Percentiles rank a stretch among this genome's conserved stretches.
Conservation (phyloP, 1,140 invertebrate genomes). For the Odontomachus brunneus region DNA sequence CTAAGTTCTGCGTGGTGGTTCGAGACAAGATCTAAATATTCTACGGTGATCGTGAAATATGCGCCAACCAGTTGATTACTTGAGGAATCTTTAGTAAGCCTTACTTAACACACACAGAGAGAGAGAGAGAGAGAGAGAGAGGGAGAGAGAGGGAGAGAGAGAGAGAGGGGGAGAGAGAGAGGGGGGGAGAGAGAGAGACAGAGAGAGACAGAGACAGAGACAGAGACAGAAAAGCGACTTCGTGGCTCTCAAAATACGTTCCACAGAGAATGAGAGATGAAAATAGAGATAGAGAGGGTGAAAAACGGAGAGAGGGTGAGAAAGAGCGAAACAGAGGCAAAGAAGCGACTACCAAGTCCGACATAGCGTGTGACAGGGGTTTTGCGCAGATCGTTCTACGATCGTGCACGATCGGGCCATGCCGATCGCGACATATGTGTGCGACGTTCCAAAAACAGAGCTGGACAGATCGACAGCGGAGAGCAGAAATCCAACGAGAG, state of each 20-base stretch:
- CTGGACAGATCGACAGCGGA: slow-evolving; percentile 35
- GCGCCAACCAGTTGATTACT: slow-evolving; percentile 46
- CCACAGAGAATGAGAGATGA: slow-evolving; percentile 4
- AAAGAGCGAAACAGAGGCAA: slow-evolving; percentile 42
- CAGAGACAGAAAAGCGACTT: slow-evolving; percentile 47
- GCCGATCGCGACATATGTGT: not conserved
- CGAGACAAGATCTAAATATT: slow-evolving; percentile 32
- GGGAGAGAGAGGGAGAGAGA: slow-evolving; percentile 5
- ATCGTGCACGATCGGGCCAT: slow-evolving; percentile 19
- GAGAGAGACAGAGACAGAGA: too few species aligned
- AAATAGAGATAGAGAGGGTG: not conserved
- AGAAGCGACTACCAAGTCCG: slow-evolving; percentile 48
- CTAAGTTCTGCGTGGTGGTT: slow-evolving; percentile 43
- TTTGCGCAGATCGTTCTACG: slow-evolving; percentile 36
- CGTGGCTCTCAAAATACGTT: slow-evolving; percentile 20
- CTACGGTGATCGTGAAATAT: slow-evolving; percentile 40
- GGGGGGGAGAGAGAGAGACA: not conserved
- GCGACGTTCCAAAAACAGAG: slow-evolving; percentile 38
- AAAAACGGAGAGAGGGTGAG: not conserved
- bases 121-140: too few species aligned
- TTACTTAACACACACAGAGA: not conserved
- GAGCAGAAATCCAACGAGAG: slow-evolving; percentile 45
- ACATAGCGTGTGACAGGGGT: slow-evolving; percentile 23
- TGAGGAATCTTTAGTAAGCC: slow-evolving; percentile 19
- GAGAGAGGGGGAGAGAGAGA: slow-evolving; percentile 5